These are phyloP conservation scores for Astropecten irregularis DNA, from an alignment of 53 echinoderm and acorn worm species.

Conservation along the genomic window DNA sequence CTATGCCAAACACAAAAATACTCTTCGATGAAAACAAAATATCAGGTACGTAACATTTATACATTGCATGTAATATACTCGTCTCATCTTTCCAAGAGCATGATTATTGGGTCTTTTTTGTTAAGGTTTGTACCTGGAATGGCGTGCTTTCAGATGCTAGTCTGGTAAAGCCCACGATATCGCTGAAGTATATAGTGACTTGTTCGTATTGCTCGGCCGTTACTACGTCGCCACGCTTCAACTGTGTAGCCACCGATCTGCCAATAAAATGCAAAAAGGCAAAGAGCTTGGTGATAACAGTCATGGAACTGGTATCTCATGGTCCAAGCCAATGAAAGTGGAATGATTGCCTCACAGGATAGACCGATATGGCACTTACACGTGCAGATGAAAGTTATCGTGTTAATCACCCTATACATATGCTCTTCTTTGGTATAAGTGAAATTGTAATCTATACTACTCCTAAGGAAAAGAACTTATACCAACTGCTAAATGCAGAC, in stretches of 20 bases:
- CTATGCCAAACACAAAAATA: not conserved
- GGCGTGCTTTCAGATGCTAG: slow-evolving; percentile 76
- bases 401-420: no score
- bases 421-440: no score
- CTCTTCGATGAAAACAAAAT: not conserved
- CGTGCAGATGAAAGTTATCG: no score
- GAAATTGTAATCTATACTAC: no score
- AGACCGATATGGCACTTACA: no score
- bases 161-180: slow-evolving; percentile 78
- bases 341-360: no score
- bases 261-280: not conserved
- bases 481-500: no score
- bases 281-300: not conserved
- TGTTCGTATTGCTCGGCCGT: slow-evolving; percentile 69
- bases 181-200: slow-evolving; percentile 76
- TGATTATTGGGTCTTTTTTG: no score
- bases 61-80: no score
- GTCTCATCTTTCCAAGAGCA: no score
- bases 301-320: not conserved
- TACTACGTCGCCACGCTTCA: slow-evolving; percentile 68
- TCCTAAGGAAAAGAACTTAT: no score
- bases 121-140: slow-evolving; percentile 35
- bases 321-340: not conserved
- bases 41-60: no score
- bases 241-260: slow-evolving; percentile 71